These are phyloP conservation scores for Phyllopteryx taeniolatus DNA, from an alignment of 2,113 vertebrate species.

Conservation along the genomic window DNA sequence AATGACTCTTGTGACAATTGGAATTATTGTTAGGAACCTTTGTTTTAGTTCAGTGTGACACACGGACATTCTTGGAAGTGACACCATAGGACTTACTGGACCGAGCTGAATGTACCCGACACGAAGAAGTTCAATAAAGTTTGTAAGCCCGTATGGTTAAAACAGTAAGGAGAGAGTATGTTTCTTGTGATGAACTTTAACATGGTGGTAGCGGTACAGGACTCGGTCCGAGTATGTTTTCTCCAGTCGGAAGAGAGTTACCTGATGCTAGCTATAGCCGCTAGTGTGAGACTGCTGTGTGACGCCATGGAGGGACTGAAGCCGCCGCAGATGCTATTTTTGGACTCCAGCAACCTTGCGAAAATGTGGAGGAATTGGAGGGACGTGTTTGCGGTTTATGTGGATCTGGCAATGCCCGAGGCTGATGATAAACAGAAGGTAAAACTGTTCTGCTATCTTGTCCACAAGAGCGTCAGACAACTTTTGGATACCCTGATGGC, in stretches of 20 bases:
- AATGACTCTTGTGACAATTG: no score
- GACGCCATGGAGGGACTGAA: conserved; percentile 3
- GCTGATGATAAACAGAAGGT: conserved; percentile 8
- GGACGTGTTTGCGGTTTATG: conserved; percentile 9
- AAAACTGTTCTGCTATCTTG: conserved; percentile 10
- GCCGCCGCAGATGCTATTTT: not conserved
- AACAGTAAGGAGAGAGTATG: not conserved
- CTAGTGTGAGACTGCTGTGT: not conserved
- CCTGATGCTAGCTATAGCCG: not conserved
- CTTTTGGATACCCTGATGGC: conserved; percentile 8
- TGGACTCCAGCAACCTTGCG: conserved; percentile 3
- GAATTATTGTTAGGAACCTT: no score
- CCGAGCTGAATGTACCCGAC: not conserved
- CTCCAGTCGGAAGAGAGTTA: no score
- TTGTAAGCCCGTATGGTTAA: not conserved
- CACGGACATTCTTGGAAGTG: no score
- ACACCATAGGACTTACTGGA: not conserved
- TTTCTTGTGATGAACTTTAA: not conserved
- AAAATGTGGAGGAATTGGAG: conserved; percentile 15
- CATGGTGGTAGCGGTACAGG: not conserved
- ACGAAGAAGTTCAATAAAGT: not conserved
- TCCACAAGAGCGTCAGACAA: conserved; percentile 4
- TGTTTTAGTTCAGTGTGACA: no score
- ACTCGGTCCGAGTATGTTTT: not conserved
- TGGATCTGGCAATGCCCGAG: not conserved